Evolutionary conservation across 2,888 invertebrate species (phyloP).

Genomic region (Anorthoa munda): DNA sequence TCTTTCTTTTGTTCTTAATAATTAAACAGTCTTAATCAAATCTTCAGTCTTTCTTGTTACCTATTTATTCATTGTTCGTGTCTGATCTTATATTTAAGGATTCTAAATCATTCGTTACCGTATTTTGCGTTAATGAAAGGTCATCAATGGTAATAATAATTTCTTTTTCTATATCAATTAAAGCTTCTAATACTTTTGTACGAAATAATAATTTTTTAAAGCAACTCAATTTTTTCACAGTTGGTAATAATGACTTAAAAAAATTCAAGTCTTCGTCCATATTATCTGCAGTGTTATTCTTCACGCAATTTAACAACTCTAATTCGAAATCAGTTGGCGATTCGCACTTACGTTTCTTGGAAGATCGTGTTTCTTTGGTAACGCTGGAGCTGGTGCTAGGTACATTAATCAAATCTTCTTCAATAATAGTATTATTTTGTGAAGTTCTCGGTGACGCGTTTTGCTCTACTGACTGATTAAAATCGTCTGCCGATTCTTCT

Average conservation of each 20-base stretch:
- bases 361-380: slow-evolving; percentile 57
- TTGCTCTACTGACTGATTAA: slow-evolving; percentile 36
- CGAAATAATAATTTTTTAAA: slow-evolving; percentile 64
- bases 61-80: slow-evolving; percentile 51
- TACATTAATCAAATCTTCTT: slow-evolving; percentile 38
- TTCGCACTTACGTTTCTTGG: slow-evolving; percentile 60
- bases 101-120: slow-evolving; percentile 60
- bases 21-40: slow-evolving; percentile 63
- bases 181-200: slow-evolving; percentile 60
- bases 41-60: slow-evolving; percentile 53
- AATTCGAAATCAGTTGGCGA: slow-evolving; percentile 61
- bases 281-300: slow-evolving; percentile 60
- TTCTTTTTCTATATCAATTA: slow-evolving; percentile 64
- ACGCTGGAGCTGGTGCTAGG: slow-evolving; percentile 43
- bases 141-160: slow-evolving; percentile 61
- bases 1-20: slow-evolving; percentile 63
- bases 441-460: slow-evolving; percentile 42
- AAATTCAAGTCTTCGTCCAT: slow-evolving; percentile 63
- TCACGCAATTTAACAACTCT: slow-evolving; percentile 61
- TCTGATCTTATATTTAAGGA: slow-evolving; percentile 60
- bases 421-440: slow-evolving; percentile 35
- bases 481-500: slow-evolving; percentile 55
- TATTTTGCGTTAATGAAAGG: slow-evolving; percentile 62
- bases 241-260: slow-evolving; percentile 61
- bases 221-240: slow-evolving; percentile 58